Base-by-base conservation (phyloP, 1,140 invertebrate species). In the Argopecten irradians region DNA sequence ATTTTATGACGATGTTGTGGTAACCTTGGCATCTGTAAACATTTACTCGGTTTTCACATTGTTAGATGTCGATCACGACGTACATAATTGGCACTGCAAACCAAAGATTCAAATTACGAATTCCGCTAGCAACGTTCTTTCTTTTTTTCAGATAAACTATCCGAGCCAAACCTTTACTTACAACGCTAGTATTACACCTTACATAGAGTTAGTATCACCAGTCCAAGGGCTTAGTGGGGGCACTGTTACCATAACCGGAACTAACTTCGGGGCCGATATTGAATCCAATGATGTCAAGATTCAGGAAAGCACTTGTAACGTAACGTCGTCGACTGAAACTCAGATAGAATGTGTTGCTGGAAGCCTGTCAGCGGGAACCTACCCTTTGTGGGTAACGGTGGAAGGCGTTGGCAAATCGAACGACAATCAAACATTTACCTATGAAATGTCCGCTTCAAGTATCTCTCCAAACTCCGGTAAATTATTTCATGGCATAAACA, bases 291-390 rank as follows among this genome's bases (percentile, higher is more conserved):
- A 35, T 34, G 88, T 92, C 11, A 33, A 36, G 22, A 84, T 92
- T 22, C 87, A 87, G 41, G 88, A 85, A 19, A 36, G 55, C 2
- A 34, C 16, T 28, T 92, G 91, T 39, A 33, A 82, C 22, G 89
- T 92, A n/a, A 82, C 86, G 22, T 82, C 85, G 19, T 87, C 89
- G 16, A 85, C 89, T 5, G 8, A 32, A 0, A 85, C 87, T 36
- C 84, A 88, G 28, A 89, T 92, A 16, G n/a, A n/a, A 9, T 92
- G 91, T 84, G 88, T 89, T 13, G 41, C 87, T 0, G 90, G 89
- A 83, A 55, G 19, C 19, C 39, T 83, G n/a, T 16, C 84, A 0
- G 86, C 85, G n/a, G 91, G 88, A 35, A 82, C 41, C 13, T 46
- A 87, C 71, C 13, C 28, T 32, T 43, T 88, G 11, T 22, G 16